Base-by-base conservation (phyloP, 2,888 invertebrate species). In the Brachyptera putata region DNA sequence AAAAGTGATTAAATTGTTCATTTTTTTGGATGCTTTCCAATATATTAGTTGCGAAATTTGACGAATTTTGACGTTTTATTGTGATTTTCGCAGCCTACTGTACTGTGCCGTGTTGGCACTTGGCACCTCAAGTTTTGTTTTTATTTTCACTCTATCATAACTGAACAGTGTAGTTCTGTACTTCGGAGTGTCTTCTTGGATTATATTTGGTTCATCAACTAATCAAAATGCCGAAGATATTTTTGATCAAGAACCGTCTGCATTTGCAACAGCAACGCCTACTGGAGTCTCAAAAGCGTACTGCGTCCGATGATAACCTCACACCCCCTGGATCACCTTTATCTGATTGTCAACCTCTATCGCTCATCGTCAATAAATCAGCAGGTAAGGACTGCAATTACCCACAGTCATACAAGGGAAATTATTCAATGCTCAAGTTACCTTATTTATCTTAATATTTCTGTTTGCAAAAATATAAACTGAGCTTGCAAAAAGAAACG, bases 201-300 rank as follows among this genome's bases (percentile, higher is more conserved):
- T n/a, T n/a, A n/a, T n/a, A n/a, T n/a, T n/a, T n/a, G n/a, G n/a
- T n/a, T n/a, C n/a, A n/a, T n/a, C n/a, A n/a, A n/a, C n/a, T n/a
- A n/a, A n/a, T n/a, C n/a, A n/a, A n/a, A 21, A 93, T 93, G 93
- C 93, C 93, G 82, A 93, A 93, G 83, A 93, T 93, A 77, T 93
- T 92, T 79, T 78, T 91, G 70, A 91, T 93, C 71, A 93, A 92
- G 79, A 89, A 92, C 76, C 85, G 92, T 74, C 82, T 93, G 80
- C 90, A 90, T 70, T 90, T 91, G 85, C 92, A 93, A 83, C 93
- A 93, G 78, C 82, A 89, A 72, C 82, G 87, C 70, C 78, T 93
- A 74, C 79, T 87, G 76, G 91, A 91, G 76, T 84, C 87, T 66
- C 91, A 91, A 77, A 90, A 91, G 76, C 81, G 87, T 49, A 61